phyloP scores from a whole-genome alignment of 2,888 invertebrate species.

The Panopea generosa region DNA sequence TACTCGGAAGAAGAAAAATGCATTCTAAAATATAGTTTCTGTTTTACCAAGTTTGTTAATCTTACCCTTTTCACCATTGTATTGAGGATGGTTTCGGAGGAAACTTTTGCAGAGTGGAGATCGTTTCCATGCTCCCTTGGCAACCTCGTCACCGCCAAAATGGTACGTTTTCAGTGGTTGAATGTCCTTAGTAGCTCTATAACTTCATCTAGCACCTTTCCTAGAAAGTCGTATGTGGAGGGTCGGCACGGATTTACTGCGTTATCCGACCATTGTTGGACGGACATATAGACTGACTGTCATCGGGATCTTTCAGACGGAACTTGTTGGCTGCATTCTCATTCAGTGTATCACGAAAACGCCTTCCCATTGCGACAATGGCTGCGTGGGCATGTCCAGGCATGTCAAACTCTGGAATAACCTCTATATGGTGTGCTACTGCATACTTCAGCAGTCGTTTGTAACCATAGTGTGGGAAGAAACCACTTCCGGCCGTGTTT shows the following conservation, averaged over 20 bases:
- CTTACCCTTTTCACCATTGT: slow-evolving; percentile 46
- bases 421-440: slow-evolving; percentile 73
- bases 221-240: slow-evolving; percentile 75
- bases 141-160: slow-evolving; percentile 83
- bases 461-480: slow-evolving; percentile 70
- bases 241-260: slow-evolving; percentile 77
- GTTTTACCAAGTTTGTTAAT: no score
- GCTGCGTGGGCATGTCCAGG: slow-evolving; percentile 82
- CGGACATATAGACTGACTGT: slow-evolving; percentile 69
- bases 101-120: slow-evolving; percentile 73
- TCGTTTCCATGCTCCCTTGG: slow-evolving; percentile 77
- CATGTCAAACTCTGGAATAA: slow-evolving; percentile 83
- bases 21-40: no score
- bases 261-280: slow-evolving; percentile 75
- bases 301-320: slow-evolving; percentile 70
- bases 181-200: slow-evolving; percentile 67
- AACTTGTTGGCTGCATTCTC: slow-evolving; percentile 53
- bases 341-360: slow-evolving; percentile 60
- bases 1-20: no score
- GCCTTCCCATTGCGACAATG: slow-evolving; percentile 78
- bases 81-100: slow-evolving; percentile 26
- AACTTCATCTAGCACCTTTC: slow-evolving; percentile 68
- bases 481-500: slow-evolving; percentile 70
- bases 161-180: slow-evolving; percentile 77
- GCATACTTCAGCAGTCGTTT: slow-evolving; percentile 78